A percentile compares a stretch with the other conserved stretches of the same genome.
Conservation (phyloP, 2,113 vertebrate genomes). For the Uropsilus gracilis region DNA sequence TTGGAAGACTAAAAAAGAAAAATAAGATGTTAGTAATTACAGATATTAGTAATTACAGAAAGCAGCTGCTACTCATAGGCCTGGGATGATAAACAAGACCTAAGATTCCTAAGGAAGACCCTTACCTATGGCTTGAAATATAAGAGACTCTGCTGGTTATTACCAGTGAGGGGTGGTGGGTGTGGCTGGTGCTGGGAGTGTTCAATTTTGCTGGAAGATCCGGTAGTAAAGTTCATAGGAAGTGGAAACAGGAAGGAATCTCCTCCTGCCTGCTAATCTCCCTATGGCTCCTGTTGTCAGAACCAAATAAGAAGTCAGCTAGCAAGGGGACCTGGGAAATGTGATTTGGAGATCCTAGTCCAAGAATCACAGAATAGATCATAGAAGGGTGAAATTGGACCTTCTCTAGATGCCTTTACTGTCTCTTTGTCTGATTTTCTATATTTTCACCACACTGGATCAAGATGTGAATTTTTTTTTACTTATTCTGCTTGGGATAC, state of each 20-base stretch:
- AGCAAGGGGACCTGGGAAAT: neutral
- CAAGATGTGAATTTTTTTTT: neutral
- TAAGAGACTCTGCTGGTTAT: neutral
- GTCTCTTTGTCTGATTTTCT: neutral
- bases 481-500: neutral
- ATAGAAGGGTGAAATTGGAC: neutral
- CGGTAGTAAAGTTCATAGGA: neutral
- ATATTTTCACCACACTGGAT: neutral
- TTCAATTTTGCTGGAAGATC: neutral
- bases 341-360: neutral
- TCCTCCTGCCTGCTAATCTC: neutral
- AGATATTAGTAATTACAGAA: neutral
- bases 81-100: neutral
- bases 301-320: neutral
- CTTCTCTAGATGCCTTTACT: neutral
- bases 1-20: neutral
- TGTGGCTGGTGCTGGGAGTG: neutral
- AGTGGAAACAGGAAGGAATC: neutral
- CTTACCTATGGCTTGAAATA: neutral
- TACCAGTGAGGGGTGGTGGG: neutral
- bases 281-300: neutral
- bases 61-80: neutral
- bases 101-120: neutral
- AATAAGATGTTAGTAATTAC: neutral
- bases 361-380: neutral